Evolutionary conservation across 2,113 vertebrate genomes (phyloP).

Genomic region (Psophia crepitans): DNA sequence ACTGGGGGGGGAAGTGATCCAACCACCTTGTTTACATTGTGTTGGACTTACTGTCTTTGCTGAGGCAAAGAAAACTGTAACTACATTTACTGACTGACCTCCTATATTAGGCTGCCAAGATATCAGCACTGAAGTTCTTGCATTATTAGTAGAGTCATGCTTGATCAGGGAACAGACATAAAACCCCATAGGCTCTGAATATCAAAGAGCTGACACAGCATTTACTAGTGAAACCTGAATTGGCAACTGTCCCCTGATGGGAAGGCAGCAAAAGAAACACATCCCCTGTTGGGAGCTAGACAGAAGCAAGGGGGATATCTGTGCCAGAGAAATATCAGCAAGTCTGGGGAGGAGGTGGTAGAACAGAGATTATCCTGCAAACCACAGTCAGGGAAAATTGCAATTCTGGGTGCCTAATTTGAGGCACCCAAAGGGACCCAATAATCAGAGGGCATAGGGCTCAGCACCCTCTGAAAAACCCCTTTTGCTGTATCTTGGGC

Average conservation of each 20-base stretch:
- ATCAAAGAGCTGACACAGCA: constrained; percentile 25
- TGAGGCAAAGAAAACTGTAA: constrained; percentile 14
- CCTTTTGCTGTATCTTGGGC: not conserved
- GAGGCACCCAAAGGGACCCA: not conserved
- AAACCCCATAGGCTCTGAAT: not conserved
- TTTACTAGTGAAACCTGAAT: not conserved
- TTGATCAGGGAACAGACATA: constrained; percentile 46
- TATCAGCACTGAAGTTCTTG: not conserved
- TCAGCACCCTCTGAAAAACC: not conserved
- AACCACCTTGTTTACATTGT: constrained; percentile 30
- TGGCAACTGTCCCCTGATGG: not conserved
- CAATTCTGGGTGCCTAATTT: not conserved
- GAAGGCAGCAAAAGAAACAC: not conserved
- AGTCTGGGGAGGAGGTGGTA: not conserved
- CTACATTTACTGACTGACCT: constrained; percentile 43
- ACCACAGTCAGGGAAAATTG: not conserved
- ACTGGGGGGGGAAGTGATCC: constrained; percentile 5
- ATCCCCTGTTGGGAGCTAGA: not conserved
- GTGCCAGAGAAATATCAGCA: not conserved
- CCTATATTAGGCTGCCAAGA: not conserved
- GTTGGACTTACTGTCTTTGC: constrained; percentile 17
- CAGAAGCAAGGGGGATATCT: not conserved
- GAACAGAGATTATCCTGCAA: not conserved
- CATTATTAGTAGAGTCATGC: constrained; percentile 16
- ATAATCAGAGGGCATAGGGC: not conserved